phyloP scores from a whole-genome alignment of 2,797 vertebrate species.

The Cyprinella venusta region DNA sequence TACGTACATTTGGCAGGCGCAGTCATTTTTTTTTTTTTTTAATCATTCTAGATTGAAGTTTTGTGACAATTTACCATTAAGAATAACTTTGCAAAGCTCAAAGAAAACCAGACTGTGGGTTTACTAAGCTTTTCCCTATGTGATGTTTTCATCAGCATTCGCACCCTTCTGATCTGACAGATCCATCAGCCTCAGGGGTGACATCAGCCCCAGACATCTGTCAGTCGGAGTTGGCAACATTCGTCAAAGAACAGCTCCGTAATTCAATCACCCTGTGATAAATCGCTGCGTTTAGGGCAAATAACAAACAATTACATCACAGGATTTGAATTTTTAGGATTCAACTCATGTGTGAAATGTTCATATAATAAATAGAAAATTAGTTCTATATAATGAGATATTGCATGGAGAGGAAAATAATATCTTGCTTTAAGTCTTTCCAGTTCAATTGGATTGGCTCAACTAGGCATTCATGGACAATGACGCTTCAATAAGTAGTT shows the following conservation, averaged over 20 bases:
- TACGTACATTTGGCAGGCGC: conserved; percentile 3
- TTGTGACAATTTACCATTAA: conserved; percentile 12
- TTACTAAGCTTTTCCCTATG: conserved; percentile 37
- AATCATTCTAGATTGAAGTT: conserved; percentile 8
- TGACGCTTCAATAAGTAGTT: neutral
- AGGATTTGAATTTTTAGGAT: conserved; percentile 50
- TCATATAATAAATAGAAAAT: conserved; percentile 17
- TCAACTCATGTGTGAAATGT: neutral
- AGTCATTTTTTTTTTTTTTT: too few species aligned
- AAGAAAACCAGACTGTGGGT: conserved; percentile 36
- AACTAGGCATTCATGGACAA: neutral
- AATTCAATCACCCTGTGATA: conserved; percentile 66
- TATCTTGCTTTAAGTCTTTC: neutral
- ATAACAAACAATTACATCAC: conserved; percentile 70
- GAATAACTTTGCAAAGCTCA: conserved; percentile 44
- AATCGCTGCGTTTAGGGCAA: conserved; percentile 66
- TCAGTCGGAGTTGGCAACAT: conserved; percentile 45
- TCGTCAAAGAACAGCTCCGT: conserved; percentile 39
- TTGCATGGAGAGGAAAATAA: conserved; percentile 20
- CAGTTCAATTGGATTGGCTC: conserved; percentile 12
- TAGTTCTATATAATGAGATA: neutral
- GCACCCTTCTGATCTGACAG: conserved; percentile 60
- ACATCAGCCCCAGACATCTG: conserved; percentile 62
- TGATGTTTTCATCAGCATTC: conserved; percentile 61
- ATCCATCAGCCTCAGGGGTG: conserved; percentile 58